Evolutionary conservation across 2,888 invertebrate genomes (phyloP).

Genomic region (Peribatodes rhomboidaria): DNA sequence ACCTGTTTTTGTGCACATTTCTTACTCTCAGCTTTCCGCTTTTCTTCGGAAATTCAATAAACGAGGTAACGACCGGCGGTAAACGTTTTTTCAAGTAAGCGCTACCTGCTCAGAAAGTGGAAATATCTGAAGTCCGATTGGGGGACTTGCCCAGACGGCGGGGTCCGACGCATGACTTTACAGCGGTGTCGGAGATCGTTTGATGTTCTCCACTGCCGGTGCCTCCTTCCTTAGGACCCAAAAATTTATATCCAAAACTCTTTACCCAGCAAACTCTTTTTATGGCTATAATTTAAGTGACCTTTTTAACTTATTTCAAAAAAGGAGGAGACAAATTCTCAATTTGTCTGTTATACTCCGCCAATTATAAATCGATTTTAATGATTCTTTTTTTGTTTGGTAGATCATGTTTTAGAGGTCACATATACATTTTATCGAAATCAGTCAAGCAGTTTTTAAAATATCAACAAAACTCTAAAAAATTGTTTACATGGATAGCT

Average conservation of each 20-base stretch:
- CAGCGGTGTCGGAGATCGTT: neutral
- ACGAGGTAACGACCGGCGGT: conserved; percentile 37
- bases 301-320: too few relatives aligned
- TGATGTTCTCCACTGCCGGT: neutral
- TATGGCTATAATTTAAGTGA: too few relatives aligned
- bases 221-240: neutral
- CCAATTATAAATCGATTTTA: too few relatives aligned
- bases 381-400: too few relatives aligned
- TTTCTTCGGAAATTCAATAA: conserved; percentile 42
- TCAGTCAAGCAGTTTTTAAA: too few relatives aligned
- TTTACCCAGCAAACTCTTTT: neutral
- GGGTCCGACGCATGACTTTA: neutral
- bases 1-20: neutral
- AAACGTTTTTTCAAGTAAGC: conserved; percentile 42
- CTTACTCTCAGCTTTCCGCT: conserved; percentile 8
- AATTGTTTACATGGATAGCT: too few relatives aligned
- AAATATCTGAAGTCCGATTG: conserved; percentile 19
- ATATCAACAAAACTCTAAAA: too few relatives aligned
- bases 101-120: conserved; percentile 37
- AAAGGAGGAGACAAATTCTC: too few relatives aligned
- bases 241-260: neutral
- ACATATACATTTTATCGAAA: too few relatives aligned
- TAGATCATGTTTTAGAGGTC: too few relatives aligned
- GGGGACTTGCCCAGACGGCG: conserved; percentile 3
- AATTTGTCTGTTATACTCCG: too few relatives aligned